Conservation (phyloP, 2,888 invertebrate genomes). For the Netelia fuscicornis region DNA sequence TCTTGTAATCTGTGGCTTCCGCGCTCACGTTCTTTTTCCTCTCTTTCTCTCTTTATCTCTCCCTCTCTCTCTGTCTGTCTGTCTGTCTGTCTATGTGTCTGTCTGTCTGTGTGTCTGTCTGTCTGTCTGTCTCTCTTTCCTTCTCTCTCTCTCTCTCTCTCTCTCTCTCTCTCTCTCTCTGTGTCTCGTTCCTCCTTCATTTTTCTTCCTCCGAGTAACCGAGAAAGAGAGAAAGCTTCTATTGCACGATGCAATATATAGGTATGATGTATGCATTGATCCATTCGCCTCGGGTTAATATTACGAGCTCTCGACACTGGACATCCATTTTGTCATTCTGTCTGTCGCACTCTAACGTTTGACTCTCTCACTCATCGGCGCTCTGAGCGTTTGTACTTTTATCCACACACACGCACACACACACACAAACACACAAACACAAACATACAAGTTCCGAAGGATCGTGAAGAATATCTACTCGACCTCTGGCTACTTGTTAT, state of each 20-base stretch:
- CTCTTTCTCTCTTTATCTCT: constrained; percentile 24
- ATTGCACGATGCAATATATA: constrained; percentile 35
- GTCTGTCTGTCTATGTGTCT: too few species aligned
- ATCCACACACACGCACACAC: neutral
- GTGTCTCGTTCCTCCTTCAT: constrained; percentile 9
- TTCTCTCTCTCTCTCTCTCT: neutral
- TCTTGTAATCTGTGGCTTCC: constrained; percentile 63
- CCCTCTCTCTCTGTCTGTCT: constrained; percentile 21
- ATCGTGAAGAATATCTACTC: constrained; percentile 20
- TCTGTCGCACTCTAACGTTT: constrained; percentile 12
- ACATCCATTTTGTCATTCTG: constrained; percentile 37
- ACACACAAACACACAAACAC: neutral
- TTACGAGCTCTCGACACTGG: constrained; percentile 45
- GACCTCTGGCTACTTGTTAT: constrained; percentile 23
- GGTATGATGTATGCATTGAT: constrained; percentile 42
- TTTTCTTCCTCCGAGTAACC: constrained; percentile 22
- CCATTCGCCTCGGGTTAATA: constrained; percentile 40
- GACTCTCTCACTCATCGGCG: constrained; percentile 39
- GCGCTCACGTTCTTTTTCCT: constrained; percentile 49
- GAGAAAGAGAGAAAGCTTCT: constrained; percentile 37
- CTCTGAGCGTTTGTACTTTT: constrained; percentile 20
- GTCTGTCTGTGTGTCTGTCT: too few species aligned
- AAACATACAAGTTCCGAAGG: constrained; percentile 2
- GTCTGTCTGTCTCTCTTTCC: neutral
- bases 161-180: neutral